A percentile compares a stretch with the other conserved stretches of the same genome.
Evolutionary conservation across 2,797 vertebrate genomes (phyloP).

Genomic region (Anniella stebbinsi): DNA sequence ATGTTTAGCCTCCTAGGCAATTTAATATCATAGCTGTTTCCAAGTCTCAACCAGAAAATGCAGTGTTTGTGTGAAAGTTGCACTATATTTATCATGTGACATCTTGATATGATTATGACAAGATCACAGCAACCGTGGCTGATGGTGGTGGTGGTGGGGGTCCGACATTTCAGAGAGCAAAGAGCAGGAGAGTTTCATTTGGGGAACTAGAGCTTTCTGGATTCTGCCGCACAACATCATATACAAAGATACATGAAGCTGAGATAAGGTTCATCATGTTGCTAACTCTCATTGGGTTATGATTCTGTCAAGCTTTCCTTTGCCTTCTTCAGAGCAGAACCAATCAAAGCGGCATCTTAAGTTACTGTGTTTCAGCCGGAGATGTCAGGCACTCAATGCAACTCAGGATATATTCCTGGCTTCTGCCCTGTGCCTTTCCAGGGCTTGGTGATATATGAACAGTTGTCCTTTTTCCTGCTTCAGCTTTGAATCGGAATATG

Average conservation of each 20-base stretch:
- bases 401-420: constrained; percentile 36
- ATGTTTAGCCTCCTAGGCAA: not conserved
- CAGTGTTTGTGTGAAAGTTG: not conserved
- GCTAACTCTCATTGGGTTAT: no score
- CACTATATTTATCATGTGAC: not conserved
- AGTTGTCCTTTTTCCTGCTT: fast-evolving
- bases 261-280: not conserved
- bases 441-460: not conserved
- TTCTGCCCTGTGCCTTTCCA: not conserved
- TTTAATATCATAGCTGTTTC: not conserved
- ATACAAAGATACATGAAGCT: not conserved
- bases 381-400: not conserved
- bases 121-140: not conserved
- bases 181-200: not conserved
- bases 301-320: not conserved
- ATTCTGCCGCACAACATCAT: not conserved
- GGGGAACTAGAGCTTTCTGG: no score
- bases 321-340: fast-evolving
- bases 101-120: not conserved
- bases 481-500: not conserved
- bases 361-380: not conserved
- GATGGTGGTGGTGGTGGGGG: not conserved
- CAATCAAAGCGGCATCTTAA: fast-evolving
- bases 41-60: not conserved
- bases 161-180: not conserved